Evolutionary conservation across 2,888 invertebrate species (phyloP), one percentile per base, ranked within the genome.

Genomic region (Neria commutata): DNA sequence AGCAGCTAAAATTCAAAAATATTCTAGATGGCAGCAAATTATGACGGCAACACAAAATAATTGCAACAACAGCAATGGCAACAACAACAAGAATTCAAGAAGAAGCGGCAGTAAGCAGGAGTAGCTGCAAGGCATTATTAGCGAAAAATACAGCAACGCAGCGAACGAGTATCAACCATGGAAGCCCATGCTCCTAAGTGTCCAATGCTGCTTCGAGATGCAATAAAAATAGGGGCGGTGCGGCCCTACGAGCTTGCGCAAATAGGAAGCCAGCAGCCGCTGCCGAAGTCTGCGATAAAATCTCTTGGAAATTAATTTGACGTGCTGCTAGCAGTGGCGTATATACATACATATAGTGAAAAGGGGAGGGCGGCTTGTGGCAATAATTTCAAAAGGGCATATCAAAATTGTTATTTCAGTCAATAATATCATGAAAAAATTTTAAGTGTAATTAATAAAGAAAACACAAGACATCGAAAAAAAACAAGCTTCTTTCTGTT

Each of bases 41-140:
- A 54, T 60, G 58, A 54, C 53, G 55, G 34, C 48, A 47, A n/a
- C 72, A 71, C 69, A 61, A 63, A 59, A 58, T 66, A 65, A 34
- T 58, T 60, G 49, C 45, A 56, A 60, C 34, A 46, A 37, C 46
- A 47, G 25, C 21, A 47, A 19, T 26, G 40, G 33, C 58, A 47
- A 26, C 46, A 54, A 51, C 45, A n/a, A 45, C 46, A 42, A 56
- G 60, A 56, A 60, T 58, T 37, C 26, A 23, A 45, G 53, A 48
- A 57, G 56, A 60, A 29, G 61, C 53, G 53, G 34, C 46, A 61
- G 70, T 69, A 70, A 60, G 67, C 71, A 66, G 60, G 52, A 64
- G 53, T 60, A 57, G 71, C 72, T 71, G 65, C 66, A 70, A 72
- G 72, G 74, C 72, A 64, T 73, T 73, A 72, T 72, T 74, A 74